phyloP scores from a whole-genome alignment of 2,113 vertebrate genomes.

The Tetrao urogallus region DNA sequence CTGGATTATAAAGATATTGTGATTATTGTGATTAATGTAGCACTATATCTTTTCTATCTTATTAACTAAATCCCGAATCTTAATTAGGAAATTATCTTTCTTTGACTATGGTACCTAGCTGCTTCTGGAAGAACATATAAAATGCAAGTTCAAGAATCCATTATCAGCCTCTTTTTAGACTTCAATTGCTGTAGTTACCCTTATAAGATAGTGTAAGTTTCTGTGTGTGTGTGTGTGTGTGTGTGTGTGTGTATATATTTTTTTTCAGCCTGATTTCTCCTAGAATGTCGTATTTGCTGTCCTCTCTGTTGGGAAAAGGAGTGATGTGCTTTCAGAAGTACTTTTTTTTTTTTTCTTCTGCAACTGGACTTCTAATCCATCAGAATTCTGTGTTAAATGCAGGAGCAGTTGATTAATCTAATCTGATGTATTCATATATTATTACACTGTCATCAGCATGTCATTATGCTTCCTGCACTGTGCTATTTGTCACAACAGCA shows the following conservation, averaged over 20 bases:
- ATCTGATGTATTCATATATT: not conserved
- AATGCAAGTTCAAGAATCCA: not conserved
- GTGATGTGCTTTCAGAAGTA: not conserved
- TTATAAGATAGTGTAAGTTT: not conserved
- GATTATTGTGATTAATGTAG: not conserved
- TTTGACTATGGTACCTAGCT: not conserved
- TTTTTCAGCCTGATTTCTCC: not conserved
- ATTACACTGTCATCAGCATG: not conserved
- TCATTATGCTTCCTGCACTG: not conserved
- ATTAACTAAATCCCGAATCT: not conserved
- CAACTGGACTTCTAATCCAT: not conserved
- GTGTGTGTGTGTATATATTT: not conserved
- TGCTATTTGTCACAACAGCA: not conserved
- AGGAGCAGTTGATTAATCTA: not conserved
- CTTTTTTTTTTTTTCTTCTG: not conserved
- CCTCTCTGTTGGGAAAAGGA: not conserved
- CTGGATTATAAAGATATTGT: not conserved
- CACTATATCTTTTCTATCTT: not conserved
- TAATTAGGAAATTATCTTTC: not conserved
- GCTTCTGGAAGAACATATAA: not conserved
- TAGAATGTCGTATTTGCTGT: accelerated
- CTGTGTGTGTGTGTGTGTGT: no score
- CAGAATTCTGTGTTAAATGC: not conserved
- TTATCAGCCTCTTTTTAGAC: not conserved
- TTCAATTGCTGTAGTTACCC: not conserved